Evolutionary conservation across 1,140 invertebrate genomes (phyloP).

Genomic region (Drosophila ercepeae): DNA sequence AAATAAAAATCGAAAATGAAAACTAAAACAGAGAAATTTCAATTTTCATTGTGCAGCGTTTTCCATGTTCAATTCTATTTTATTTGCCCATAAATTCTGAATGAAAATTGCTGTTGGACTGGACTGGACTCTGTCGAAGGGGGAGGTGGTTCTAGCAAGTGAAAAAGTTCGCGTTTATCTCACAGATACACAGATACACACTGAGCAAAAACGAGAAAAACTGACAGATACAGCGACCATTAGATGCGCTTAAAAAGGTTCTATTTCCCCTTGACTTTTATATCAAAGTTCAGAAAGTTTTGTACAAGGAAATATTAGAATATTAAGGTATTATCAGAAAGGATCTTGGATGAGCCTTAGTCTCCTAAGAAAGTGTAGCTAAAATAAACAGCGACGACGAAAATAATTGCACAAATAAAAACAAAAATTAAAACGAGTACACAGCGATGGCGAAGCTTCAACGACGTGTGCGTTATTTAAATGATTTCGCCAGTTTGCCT

Average conservation of each 20-base stretch:
- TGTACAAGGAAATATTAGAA: too few species aligned
- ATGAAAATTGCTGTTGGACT: conserved; percentile 72
- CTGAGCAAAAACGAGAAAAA: neutral
- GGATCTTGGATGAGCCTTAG: too few species aligned
- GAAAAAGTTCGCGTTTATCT: conserved; percentile 62
- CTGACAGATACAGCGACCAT: conserved; percentile 10
- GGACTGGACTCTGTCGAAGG: neutral
- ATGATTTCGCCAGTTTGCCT: conserved; percentile 67
- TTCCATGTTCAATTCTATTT: conserved; percentile 74
- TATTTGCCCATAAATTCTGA: conserved; percentile 72
- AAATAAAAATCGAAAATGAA: conserved; percentile 33
- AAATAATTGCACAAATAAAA: conserved; percentile 74
- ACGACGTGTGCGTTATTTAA: conserved; percentile 75
- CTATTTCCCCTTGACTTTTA: too few species aligned
- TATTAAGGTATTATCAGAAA: too few species aligned
- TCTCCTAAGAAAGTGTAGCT: conserved; percentile 29
- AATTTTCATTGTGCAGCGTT: conserved; percentile 66
- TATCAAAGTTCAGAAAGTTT: too few species aligned
- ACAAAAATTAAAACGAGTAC: conserved; percentile 59
- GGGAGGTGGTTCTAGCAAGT: neutral
- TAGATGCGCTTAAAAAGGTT: conserved; percentile 19
- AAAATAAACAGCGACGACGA: conserved; percentile 59
- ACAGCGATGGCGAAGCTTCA: conserved; percentile 43
- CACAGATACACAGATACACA: conserved; percentile 64
- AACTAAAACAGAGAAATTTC: conserved; percentile 42